Evolutionary conservation across 2,888 invertebrate species (phyloP).

Genomic region (Gymnoscelis rufifasciata): DNA sequence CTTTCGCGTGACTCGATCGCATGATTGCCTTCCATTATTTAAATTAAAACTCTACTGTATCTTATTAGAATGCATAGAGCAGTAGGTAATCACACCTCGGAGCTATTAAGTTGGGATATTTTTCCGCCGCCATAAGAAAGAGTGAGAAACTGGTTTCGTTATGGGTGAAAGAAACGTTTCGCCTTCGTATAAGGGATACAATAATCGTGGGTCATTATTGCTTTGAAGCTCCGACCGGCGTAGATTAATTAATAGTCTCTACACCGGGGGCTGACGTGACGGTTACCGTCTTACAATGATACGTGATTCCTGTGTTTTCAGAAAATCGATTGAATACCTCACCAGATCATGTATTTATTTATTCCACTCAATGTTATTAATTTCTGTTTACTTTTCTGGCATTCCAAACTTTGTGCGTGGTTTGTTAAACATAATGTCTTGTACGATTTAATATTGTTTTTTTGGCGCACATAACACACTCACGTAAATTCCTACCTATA

Average conservation of each 20-base stretch:
- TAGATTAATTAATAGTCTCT: slow-evolving; percentile 20
- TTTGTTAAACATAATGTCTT: too few species aligned
- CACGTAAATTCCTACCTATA: too few species aligned
- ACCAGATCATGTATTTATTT: too few species aligned
- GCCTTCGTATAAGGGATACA: slow-evolving; percentile 57
- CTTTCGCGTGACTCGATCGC: slow-evolving; percentile 25
- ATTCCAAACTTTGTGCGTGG: neutral
- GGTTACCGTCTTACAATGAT: slow-evolving; percentile 20
- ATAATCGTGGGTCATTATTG: slow-evolving; percentile 69
- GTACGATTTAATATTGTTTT: too few species aligned
- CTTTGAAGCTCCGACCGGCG: slow-evolving; percentile 63
- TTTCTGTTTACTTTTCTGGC: neutral
- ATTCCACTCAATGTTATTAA: slow-evolving; percentile 2
- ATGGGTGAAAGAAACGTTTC: slow-evolving; percentile 56
- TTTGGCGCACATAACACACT: too few species aligned
- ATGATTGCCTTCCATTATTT: slow-evolving; percentile 29
- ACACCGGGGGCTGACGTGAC: slow-evolving; percentile 10
- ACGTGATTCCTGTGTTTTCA: slow-evolving; percentile 34
- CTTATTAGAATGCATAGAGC: slow-evolving; percentile 37
- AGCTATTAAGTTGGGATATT: slow-evolving; percentile 66
- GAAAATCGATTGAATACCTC: slow-evolving; percentile 16
- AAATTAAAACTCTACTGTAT: slow-evolving; percentile 25
- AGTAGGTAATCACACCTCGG: slow-evolving; percentile 69
- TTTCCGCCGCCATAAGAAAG: slow-evolving; percentile 57
- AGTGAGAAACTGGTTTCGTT: slow-evolving; percentile 61